Conservation (phyloP, 2,797 vertebrate species). For the Champsocephalus gunnari region DNA sequence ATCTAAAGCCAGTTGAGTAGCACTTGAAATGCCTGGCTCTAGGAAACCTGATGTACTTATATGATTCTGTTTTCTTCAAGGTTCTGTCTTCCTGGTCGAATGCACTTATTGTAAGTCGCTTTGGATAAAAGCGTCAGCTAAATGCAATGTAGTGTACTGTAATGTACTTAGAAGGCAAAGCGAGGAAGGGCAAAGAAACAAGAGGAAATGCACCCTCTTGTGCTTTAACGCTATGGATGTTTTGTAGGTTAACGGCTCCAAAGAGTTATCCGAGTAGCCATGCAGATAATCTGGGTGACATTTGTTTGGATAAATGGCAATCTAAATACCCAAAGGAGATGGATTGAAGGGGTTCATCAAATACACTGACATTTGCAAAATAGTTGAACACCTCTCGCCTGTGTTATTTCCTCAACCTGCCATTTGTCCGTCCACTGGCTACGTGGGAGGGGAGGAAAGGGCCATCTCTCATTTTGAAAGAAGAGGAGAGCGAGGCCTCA, state of each 20-base stretch:
- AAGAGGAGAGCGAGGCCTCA: constrained; percentile 30
- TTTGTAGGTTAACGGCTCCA: background rate
- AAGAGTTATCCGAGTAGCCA: constrained; percentile 17
- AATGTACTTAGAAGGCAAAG: constrained; percentile 40
- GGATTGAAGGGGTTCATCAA: constrained; percentile 20
- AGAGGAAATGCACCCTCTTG: constrained; percentile 24
- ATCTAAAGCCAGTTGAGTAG: too few species aligned
- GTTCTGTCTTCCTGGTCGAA: too few species aligned
- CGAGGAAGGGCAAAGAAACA: constrained; percentile 35
- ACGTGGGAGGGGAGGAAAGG: constrained; percentile 26
- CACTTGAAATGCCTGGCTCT: too few species aligned
- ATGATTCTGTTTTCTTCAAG: background rate
- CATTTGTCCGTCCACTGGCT: constrained; percentile 20
- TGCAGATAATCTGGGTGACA: constrained; percentile 35
- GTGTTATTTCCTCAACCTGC: constrained; percentile 29
- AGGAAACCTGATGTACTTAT: too few species aligned
- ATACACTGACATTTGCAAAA: constrained; percentile 28
- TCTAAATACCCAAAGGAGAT: background rate
- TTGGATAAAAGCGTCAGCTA: too few species aligned
- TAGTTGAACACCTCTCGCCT: constrained; percentile 23
- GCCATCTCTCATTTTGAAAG: constrained; percentile 35
- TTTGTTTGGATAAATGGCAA: background rate
- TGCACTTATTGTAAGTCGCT: too few species aligned
- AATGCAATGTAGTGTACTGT: background rate
- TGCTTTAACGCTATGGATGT: constrained; percentile 12